Evolutionary conservation across 2,888 invertebrate genomes (phyloP), one percentile per base, ranked within the genome.

Genomic region (Beris chalybata): DNA sequence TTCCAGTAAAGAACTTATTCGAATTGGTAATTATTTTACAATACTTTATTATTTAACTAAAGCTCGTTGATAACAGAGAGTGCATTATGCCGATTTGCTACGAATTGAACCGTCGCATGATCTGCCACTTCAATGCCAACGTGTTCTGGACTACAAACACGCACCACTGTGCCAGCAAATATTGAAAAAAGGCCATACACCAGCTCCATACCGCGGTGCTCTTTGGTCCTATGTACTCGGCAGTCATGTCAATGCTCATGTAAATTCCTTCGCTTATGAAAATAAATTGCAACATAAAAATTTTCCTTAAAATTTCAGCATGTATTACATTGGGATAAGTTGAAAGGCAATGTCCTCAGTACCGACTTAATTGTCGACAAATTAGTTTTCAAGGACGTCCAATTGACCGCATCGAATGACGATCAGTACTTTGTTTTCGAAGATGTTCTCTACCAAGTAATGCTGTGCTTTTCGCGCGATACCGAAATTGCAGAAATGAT

Each of bases 371-470:
- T 97, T 84, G 91, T 95, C 43, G 97, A 97, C 79, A 95, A 94
- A 79, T 83, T 97, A 7, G 91, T 97, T 73, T 93, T 96, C 74
- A 97, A 97, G 84, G 97, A 97, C 77, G 93, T 97, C 7, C 95
- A 95, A 79, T 80, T 97, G 68, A 97, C 97, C 0, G 95, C 97
- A 0, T 95, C 95, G 9, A 97, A 97, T 79, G 97, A 97, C 77
- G 97, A 97, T 79, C 97, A 97, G 78, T 97, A 97, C 78, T 97
- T 97, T 78, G 96, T 97, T 0, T 97, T 96, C 78, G 97, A 97
- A 83, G 97, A 97, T 81, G 88, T 95, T 64, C 82, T 97, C 1
- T 95, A 95, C 79, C 96, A 97, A 85, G 91, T 92, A 76, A 88
- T 95, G 87, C 79, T 97, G 64, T 95, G 95, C 74, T 97, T 97